Evolutionary conservation across 2,113 vertebrate species (phyloP).

Genomic region (Chaetops frenatus): DNA sequence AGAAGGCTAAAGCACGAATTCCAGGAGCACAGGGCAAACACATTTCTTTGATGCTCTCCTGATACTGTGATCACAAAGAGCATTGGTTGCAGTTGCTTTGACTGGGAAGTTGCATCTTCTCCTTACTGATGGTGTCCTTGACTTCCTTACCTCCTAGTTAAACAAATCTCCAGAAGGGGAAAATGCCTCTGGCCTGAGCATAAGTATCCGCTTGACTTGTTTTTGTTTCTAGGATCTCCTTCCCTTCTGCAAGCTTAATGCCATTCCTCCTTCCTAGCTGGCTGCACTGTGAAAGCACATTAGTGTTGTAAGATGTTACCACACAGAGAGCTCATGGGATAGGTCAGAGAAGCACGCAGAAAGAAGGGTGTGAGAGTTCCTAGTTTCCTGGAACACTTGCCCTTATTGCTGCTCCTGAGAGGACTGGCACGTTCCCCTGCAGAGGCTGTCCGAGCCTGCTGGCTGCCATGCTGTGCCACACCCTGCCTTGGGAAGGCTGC

Average conservation of each 20-base stretch:
- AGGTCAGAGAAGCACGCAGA: background rate
- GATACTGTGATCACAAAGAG: background rate
- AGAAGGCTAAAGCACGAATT: background rate
- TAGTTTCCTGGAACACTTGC: background rate
- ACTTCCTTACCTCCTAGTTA: background rate
- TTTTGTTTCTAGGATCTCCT: background rate
- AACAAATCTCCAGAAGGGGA: background rate
- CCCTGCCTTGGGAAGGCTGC: background rate
- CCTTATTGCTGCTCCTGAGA: background rate
- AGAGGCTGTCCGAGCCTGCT: background rate
- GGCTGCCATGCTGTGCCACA: background rate
- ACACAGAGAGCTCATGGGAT: background rate
- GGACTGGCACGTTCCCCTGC: rapidly evolving
- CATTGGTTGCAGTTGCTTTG: background rate
- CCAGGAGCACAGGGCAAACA: background rate
- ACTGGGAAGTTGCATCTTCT: background rate
- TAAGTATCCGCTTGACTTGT: background rate
- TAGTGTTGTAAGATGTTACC: background rate
- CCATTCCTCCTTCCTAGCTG: background rate
- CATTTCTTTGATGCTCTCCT: background rate
- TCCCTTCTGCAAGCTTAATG: background rate
- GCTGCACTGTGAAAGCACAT: background rate
- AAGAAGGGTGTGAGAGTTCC: background rate
- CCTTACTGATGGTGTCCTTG: background rate
- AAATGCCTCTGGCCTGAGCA: background rate